A percentile compares a stretch with the other conserved stretches of the same genome.
These are phyloP conservation scores for Rhynchotus rufescens DNA, from an alignment of 2,797 vertebrate genomes.

Conservation along the genomic window DNA sequence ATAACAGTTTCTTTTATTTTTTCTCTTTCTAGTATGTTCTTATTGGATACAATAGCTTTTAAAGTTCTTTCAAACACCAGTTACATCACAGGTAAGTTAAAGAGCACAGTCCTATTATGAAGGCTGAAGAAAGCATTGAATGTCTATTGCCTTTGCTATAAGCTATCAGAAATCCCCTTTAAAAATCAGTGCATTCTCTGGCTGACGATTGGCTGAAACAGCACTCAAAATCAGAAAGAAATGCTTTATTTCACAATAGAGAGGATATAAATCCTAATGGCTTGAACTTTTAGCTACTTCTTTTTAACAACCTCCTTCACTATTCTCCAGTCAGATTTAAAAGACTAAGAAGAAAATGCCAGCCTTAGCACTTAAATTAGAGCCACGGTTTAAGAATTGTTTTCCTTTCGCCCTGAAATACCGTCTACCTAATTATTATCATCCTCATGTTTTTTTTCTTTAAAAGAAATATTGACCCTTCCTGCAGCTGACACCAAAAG, in stretches of 20 bases:
- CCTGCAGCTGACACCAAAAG: slow-evolving; percentile 33
- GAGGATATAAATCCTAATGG: slow-evolving; percentile 47
- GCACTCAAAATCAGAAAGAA: slow-evolving; percentile 47
- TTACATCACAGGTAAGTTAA: background rate
- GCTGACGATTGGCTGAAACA: slow-evolving; percentile 57
- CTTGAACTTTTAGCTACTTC: slow-evolving; percentile 62
- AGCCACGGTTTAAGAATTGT: slow-evolving; percentile 38
- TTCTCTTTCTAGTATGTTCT: background rate
- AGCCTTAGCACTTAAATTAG: slow-evolving; percentile 58
- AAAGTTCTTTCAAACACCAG: background rate
- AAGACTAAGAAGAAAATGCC: slow-evolving; percentile 48
- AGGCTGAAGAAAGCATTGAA: slow-evolving; percentile 15
- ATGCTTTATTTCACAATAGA: slow-evolving; percentile 47
- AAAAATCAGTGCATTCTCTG: slow-evolving; percentile 55
- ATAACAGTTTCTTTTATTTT: background rate
- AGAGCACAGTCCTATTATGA: slow-evolving; percentile 1
- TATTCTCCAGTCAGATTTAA: slow-evolving; percentile 47
- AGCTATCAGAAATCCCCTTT: slow-evolving; percentile 32
- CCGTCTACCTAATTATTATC: slow-evolving; percentile 66
- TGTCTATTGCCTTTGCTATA: slow-evolving; percentile 42
- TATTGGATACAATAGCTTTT: background rate
- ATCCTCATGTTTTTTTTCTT: slow-evolving; percentile 40
- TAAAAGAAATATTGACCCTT: slow-evolving; percentile 71
- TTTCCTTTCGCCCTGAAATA: slow-evolving; percentile 58
- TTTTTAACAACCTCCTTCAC: slow-evolving; percentile 62